Percentiles rank a stretch among this genome's conserved stretches.
phyloP scores from a whole-genome alignment of 2,888 invertebrate species.

The Monopis laevigella region DNA sequence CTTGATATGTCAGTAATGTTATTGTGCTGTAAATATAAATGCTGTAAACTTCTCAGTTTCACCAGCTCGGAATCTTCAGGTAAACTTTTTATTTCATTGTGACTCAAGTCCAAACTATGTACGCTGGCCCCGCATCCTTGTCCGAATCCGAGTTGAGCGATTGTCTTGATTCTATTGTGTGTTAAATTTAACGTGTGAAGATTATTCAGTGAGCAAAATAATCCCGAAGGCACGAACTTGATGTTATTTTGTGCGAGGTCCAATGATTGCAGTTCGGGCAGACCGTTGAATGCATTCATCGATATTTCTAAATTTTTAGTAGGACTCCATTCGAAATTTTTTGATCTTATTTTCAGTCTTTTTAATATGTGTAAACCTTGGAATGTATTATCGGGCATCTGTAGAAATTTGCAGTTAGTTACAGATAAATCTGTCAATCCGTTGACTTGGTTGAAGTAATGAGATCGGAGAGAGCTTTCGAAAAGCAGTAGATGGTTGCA shows the following conservation, averaged over 20 bases:
- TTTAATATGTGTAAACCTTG: conserved; percentile 82
- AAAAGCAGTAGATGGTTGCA: conserved; percentile 82
- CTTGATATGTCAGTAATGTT: conserved; percentile 81
- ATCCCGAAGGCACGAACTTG: conserved; percentile 79
- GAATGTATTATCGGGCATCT: conserved; percentile 80
- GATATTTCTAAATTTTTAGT: conserved; percentile 79
- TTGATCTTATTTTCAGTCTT: conserved; percentile 79
- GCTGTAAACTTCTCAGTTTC: conserved; percentile 79
- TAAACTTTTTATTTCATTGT: conserved; percentile 78
- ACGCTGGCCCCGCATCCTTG: conserved; percentile 74
- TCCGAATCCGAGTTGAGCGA: conserved; percentile 79
- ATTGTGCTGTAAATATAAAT: conserved; percentile 84
- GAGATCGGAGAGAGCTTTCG: conserved; percentile 79
- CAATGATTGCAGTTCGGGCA: conserved; percentile 81
- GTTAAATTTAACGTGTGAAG: conserved; percentile 87
- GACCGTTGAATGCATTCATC: conserved; percentile 75
- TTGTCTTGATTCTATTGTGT: conserved; percentile 80
- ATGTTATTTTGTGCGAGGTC: conserved; percentile 88
- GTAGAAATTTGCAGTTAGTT: conserved; percentile 81
- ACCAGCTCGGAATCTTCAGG: conserved; percentile 80
- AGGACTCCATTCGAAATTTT: conserved; percentile 82
- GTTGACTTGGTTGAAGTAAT: conserved; percentile 76
- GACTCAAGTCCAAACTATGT: conserved; percentile 81
- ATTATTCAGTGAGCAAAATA: conserved; percentile 82
- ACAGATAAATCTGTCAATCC: conserved; percentile 80